Evolutionary conservation across 1,140 invertebrate genomes (phyloP), one percentile per base, ranked within the genome.

Genomic region (Drosophila hydei): DNA sequence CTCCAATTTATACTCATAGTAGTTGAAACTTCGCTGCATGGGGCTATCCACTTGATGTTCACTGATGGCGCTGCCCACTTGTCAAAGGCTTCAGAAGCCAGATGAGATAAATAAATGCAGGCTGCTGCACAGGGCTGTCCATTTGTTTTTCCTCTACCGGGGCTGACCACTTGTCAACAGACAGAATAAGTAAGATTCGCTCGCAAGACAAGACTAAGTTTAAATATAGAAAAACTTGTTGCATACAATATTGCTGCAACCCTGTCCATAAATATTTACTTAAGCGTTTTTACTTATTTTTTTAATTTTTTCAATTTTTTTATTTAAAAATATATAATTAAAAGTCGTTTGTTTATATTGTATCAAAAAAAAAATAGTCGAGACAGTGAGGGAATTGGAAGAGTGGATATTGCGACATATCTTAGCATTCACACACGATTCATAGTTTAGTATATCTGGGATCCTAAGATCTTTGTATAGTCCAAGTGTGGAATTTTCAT

Each of bases 261-360:
- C 12, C 9, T 11, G 27, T 11, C 6, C 12, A 11, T 3, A 33
- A 30, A 23, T 30, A 27, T 7, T 27, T 50, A 27, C 12, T 18
- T 43, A 38, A 38, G 16, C 11, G 25, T 51, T 55, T 56, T 27
- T 19, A 4, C n/a, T 25, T 25, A 1, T 21, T 47, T 52, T 54
- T 59, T 67, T 11, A 33, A 72, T 43, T 65, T 65, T 50, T 64
- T 47, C 9, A 50, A 47, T 14, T 11, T 58, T 54, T 71, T 71
- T 63, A 63, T 70, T 62, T 58, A 59, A 72, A 72, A 72, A 72
- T 47, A 51, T 67, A 72, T 67, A 67, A 59, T 72, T 72, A 72
- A 67, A 47, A 72, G 69, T 72, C 69, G 62, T 72, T 72, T 72
- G 45, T 72, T 67, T 71, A 71, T 14, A 56, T 56, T 71, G 61